Evolutionary conservation across 2,113 vertebrate genomes (phyloP), one percentile per base, ranked within the genome.

Genomic region (Vulpes vulpes): DNA sequence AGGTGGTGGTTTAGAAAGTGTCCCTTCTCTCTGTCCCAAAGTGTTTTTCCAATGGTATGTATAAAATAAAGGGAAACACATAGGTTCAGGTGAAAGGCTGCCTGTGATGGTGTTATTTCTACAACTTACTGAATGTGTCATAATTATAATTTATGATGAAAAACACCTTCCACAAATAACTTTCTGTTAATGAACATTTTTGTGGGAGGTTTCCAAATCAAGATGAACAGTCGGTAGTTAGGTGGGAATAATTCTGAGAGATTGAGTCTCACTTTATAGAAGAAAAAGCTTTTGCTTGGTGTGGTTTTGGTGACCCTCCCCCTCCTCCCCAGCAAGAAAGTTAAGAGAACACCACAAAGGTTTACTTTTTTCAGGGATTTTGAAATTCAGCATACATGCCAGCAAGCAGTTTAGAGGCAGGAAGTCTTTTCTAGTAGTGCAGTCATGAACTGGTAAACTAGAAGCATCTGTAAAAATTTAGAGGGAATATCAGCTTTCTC

Each of bases 401-500:
- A 99, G 98, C 98, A 98, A 98, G 98, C 98, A 98, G 99, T 99
- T 99, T 99, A 99, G 98, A 99, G 99, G 98, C 99, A 99, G 99
- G 99, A 99, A 99, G 98, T 99, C 98, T 99, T 98, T 99, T 98
- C 98, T 99, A 98, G 98, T 98, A 99, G 98, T 98, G 98, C 99
- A 99, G 99, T 99, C 98, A 99, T 99, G 99, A 99, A 99, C 98
- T 99, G 97, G 99, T 99, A 99, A 99, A 99, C 99, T 99, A 98
- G 98, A 99, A 99, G 99, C 99, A 99, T 99, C 99, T 99, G 99
- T 99, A 99, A 99, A 99, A 99, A 99, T 99, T 99, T 99, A 99
- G 98, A 98, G 98, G 98, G 99, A 99, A 99, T 99, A 99, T 99
- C 99, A 98, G 98, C 98, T 99, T 99, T 99, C 99, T 98, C 98